Evolutionary conservation across 2,888 invertebrate species (phyloP).

Genomic region (Nomada goodeniana): DNA sequence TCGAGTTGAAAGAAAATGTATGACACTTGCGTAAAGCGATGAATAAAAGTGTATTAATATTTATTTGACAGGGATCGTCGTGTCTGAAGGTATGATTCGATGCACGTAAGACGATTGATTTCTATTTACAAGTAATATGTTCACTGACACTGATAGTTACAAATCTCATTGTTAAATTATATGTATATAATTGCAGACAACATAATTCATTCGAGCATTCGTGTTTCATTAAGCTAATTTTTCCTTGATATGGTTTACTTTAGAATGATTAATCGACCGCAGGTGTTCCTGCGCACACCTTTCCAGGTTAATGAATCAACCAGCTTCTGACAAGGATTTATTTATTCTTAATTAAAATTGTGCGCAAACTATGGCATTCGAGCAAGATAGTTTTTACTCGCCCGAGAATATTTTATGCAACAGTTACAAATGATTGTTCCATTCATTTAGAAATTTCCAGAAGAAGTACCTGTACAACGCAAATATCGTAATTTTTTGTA

Average conservation of each 20-base stretch:
- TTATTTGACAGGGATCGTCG: not conserved
- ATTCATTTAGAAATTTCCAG: not conserved
- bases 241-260: slow-evolving; percentile 13
- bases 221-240: not conserved
- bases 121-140: not conserved
- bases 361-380: not conserved
- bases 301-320: slow-evolving; percentile 34
- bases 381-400: not conserved
- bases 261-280: slow-evolving; percentile 41
- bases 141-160: too few species aligned
- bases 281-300: slow-evolving; percentile 39
- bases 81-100: not conserved
- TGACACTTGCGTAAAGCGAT: too few species aligned
- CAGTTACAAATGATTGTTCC: not conserved
- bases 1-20: too few species aligned
- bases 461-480: not conserved
- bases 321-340: not conserved
- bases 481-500: too few species aligned
- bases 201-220: not conserved
- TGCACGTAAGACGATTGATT: not conserved
- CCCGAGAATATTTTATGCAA: not conserved
- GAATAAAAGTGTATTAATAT: not conserved
- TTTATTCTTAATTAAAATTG: slow-evolving; percentile 2
- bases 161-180: not conserved
- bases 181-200: not conserved